phyloP scores from a whole-genome alignment of 2,113 vertebrate species.

The Zonotrichia leucophrys region DNA sequence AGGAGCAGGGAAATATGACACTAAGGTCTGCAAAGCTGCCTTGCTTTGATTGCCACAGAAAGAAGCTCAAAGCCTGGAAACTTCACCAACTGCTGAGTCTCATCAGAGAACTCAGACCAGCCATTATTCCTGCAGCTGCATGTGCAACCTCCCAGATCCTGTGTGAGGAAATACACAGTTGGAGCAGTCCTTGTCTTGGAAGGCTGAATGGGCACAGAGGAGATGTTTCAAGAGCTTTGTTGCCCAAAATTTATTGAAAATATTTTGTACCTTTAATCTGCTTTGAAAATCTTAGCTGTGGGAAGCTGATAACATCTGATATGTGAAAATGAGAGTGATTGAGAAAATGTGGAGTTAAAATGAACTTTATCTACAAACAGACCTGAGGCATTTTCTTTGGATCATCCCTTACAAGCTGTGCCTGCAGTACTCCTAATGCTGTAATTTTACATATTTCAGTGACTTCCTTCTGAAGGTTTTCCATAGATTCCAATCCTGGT shows the following conservation, averaged over 20 bases:
- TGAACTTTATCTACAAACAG: background rate
- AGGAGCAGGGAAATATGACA: background rate
- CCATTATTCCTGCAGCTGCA: background rate
- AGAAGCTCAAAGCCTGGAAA: background rate
- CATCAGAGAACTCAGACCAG: background rate
- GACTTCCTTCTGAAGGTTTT: background rate
- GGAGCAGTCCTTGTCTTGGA: background rate
- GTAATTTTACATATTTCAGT: background rate
- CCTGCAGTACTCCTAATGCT: background rate
- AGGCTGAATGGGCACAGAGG: background rate
- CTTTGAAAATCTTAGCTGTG: background rate
- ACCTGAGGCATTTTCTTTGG: background rate
- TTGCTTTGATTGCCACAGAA: background rate
- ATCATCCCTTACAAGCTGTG: background rate
- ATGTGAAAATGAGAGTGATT: background rate
- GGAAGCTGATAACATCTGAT: background rate
- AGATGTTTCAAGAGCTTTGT: background rate
- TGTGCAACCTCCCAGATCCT: background rate
- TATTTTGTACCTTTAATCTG: background rate
- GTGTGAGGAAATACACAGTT: rapidly evolving
- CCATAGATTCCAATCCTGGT: background rate
- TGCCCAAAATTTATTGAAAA: background rate
- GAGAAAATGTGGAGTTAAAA: background rate
- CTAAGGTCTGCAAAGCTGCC: slow-evolving; percentile 2
- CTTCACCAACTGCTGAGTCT: background rate